These are phyloP conservation scores for Pristionchus arcanus DNA, from an alignment of 2,888 invertebrate genomes.

Conservation along the genomic window DNA sequence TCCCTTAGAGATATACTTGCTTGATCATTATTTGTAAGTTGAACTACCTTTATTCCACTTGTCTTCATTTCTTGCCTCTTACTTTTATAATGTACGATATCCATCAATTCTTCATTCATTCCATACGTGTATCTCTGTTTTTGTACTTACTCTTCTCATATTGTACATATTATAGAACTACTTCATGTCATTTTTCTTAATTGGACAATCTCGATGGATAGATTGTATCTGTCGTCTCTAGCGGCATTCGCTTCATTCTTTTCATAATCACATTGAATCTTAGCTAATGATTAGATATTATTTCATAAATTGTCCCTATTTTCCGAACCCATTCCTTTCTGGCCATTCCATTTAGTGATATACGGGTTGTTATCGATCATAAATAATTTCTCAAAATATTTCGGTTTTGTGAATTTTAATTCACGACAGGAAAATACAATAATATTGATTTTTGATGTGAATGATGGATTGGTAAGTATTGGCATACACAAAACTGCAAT, in stretches of 20 bases:
- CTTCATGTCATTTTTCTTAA: neutral
- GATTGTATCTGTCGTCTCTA: neutral
- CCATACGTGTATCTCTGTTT: neutral
- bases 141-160: neutral
- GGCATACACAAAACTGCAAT: neutral
- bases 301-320: neutral
- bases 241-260: neutral
- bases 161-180: slow-evolving; percentile 19
- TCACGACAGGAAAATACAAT: neutral
- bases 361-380: slow-evolving; percentile 22
- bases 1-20: slow-evolving; percentile 67
- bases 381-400: neutral
- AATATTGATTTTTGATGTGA: neutral
- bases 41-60: neutral
- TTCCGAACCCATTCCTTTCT: neutral
- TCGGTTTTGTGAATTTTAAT: neutral
- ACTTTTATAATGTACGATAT: neutral
- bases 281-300: neutral
- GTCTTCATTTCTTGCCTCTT: neutral
- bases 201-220: neutral
- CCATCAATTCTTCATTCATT: neutral
- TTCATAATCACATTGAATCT: neutral
- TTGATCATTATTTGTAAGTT: neutral
- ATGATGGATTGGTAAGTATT: neutral
- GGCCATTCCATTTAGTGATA: neutral